A percentile compares a stretch with the other conserved stretches of the same genome.
These are phyloP conservation scores for Poecilia latipinna DNA, from an alignment of 2,113 vertebrate genomes.

Conservation along the genomic window DNA sequence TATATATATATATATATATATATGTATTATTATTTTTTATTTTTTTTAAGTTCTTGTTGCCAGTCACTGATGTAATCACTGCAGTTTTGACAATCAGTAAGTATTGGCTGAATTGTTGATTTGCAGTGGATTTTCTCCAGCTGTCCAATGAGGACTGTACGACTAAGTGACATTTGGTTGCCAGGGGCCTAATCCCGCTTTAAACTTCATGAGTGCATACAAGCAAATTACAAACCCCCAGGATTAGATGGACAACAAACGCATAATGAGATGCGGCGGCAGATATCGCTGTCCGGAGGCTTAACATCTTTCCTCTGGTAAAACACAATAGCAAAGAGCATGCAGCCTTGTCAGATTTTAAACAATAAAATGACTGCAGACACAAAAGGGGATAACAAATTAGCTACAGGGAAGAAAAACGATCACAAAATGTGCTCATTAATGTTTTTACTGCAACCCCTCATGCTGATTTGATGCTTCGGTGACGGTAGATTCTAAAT, in stretches of 20 bases:
- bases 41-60: not conserved
- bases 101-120: slow-evolving; percentile 42
- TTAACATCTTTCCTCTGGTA: slow-evolving; percentile 12
- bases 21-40: too few species aligned
- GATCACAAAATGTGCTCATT: not conserved
- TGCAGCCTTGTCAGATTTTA: not conserved
- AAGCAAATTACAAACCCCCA: slow-evolving; percentile 67
- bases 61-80: slow-evolving; percentile 3
- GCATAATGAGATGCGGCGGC: slow-evolving; percentile 63
- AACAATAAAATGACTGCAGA: not conserved
- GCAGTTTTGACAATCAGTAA: slow-evolving; percentile 37
- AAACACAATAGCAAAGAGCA: slow-evolving; percentile 16
- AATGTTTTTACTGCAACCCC: slow-evolving; percentile 3
- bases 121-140: slow-evolving; percentile 50
- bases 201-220: slow-evolving; percentile 73
- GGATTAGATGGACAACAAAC: slow-evolving; percentile 68
- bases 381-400: not conserved
- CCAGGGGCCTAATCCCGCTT: slow-evolving; percentile 69
- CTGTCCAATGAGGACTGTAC: slow-evolving; percentile 40
- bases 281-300: slow-evolving; percentile 46
- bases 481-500: slow-evolving; percentile 34
- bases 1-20: too few species aligned
- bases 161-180: slow-evolving; percentile 71
- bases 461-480: slow-evolving; percentile 14
- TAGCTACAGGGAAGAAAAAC: not conserved